Percentiles rank a stretch among this genome's conserved stretches.
phyloP scores from a whole-genome alignment of 2,113 vertebrate species.

The Pungitius pungitius region DNA sequence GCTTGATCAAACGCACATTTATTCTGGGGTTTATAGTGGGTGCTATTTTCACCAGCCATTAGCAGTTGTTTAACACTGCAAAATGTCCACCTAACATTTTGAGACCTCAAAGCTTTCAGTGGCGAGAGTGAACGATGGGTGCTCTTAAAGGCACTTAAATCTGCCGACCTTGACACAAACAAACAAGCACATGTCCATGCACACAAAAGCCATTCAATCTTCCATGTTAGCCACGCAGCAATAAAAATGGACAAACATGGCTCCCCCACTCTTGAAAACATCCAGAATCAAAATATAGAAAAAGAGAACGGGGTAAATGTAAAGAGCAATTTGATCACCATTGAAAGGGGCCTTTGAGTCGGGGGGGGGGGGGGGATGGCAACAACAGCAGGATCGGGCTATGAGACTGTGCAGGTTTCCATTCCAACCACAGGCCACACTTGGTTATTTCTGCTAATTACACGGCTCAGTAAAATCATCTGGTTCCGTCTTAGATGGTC shows the following conservation, averaged over 20 bases:
- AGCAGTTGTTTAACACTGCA: slow-evolving; percentile 33
- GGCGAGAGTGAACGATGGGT: slow-evolving; percentile 20
- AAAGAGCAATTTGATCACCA: background rate
- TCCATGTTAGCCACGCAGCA: background rate
- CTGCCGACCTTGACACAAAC: slow-evolving; percentile 29
- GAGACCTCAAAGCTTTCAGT: slow-evolving; percentile 37
- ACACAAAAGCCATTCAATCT: background rate
- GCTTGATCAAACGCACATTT: slow-evolving; percentile 38
- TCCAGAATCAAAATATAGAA: background rate
- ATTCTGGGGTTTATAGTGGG: slow-evolving; percentile 20
- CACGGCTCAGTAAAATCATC: slow-evolving; percentile 41
- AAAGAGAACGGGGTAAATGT: background rate
- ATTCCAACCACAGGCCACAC: slow-evolving; percentile 17
- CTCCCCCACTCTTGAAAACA: slow-evolving; percentile 1
- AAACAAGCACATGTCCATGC: slow-evolving; percentile 11
- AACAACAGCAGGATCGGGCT: background rate
- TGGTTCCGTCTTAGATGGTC: slow-evolving; percentile 22
- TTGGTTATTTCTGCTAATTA: slow-evolving; percentile 37
- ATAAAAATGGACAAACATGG: slow-evolving; percentile 9
- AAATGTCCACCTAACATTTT: slow-evolving; percentile 44
- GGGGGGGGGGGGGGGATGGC: background rate
- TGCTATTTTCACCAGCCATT: slow-evolving; percentile 48
- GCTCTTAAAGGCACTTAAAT: slow-evolving; percentile 41
- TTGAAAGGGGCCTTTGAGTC: background rate
- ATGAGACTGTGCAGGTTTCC: slow-evolving; percentile 2